These are phyloP conservation scores for Phalacrocorax pelagicus DNA, from an alignment of 2,113 vertebrate genomes.

Conservation along the genomic window DNA sequence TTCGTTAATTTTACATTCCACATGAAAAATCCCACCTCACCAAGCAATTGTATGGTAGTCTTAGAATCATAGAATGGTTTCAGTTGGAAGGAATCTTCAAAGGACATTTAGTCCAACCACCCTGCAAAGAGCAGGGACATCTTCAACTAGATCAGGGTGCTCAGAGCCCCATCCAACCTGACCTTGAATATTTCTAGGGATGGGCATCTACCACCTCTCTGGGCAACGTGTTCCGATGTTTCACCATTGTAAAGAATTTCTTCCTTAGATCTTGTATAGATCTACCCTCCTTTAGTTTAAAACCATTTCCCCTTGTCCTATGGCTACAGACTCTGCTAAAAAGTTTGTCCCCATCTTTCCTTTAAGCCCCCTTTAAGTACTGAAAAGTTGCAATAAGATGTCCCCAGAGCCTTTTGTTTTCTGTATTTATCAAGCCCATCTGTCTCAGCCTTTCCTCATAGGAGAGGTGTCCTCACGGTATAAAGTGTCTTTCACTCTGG, in stretches of 20 bases:
- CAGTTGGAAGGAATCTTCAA: not conserved
- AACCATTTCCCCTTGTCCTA: not conserved
- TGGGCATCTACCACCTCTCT: not conserved
- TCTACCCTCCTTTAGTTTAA: not conserved
- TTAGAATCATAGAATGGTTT: not conserved
- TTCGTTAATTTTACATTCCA: not conserved
- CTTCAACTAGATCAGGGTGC: not conserved
- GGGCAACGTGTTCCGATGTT: not conserved
- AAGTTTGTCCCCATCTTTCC: not conserved
- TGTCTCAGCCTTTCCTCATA: not conserved
- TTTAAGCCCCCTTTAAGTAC: not conserved
- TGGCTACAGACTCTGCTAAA: not conserved
- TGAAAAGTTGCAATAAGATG: not conserved
- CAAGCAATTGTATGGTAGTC: not conserved
- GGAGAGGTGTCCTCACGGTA: not conserved
- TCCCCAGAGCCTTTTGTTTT: not conserved
- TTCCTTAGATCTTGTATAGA: not conserved
- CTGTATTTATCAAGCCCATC: not conserved
- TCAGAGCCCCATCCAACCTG: not conserved
- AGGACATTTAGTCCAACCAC: not conserved
- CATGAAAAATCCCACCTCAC: not conserved
- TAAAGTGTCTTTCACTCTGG: not conserved
- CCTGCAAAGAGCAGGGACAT: not conserved
- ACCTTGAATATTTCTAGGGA: not conserved
- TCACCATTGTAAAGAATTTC: not conserved